Percentiles rank a stretch among this genome's conserved stretches.
Evolutionary conservation across 2,113 vertebrate species (phyloP).

Genomic region (Lepisosteus osseus): DNA sequence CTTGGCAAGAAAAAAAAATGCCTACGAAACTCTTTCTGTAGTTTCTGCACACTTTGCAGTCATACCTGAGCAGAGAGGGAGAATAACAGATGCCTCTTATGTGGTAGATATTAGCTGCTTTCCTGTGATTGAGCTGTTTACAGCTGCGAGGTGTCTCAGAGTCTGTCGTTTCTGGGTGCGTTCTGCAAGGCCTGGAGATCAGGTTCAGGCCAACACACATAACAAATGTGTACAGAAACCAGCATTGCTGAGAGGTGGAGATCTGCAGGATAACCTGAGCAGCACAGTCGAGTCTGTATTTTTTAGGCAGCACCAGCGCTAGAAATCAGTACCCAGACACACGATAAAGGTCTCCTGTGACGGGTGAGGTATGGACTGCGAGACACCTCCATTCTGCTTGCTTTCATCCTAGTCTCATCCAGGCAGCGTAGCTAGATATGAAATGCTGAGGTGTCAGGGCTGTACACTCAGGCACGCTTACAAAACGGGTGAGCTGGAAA

Average conservation of each 20-base stretch:
- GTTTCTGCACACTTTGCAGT: background rate
- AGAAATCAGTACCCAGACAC: background rate
- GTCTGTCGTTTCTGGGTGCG: background rate
- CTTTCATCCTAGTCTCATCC: too few species aligned
- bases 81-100: background rate
- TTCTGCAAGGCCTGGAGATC: background rate
- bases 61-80: background rate
- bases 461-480: too few species aligned
- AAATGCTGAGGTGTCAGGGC: too few species aligned
- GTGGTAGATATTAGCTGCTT: background rate
- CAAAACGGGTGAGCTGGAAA: too few species aligned
- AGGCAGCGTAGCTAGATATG: too few species aligned
- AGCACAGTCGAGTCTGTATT: background rate
- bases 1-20: constrained; percentile 19
- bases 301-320: background rate
- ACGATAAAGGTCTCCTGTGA: background rate
- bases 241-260: background rate
- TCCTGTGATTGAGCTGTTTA: background rate
- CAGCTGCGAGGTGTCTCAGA: too few species aligned
- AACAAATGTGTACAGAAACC: background rate
- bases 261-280: background rate
- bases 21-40: too few species aligned
- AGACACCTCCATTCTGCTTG: too few species aligned
- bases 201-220: too few species aligned
- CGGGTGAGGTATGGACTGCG: background rate